Evolutionary conservation across 2,888 invertebrate species (phyloP), one percentile per base, ranked within the genome.

Genomic region (Polydrusus cervinus): DNA sequence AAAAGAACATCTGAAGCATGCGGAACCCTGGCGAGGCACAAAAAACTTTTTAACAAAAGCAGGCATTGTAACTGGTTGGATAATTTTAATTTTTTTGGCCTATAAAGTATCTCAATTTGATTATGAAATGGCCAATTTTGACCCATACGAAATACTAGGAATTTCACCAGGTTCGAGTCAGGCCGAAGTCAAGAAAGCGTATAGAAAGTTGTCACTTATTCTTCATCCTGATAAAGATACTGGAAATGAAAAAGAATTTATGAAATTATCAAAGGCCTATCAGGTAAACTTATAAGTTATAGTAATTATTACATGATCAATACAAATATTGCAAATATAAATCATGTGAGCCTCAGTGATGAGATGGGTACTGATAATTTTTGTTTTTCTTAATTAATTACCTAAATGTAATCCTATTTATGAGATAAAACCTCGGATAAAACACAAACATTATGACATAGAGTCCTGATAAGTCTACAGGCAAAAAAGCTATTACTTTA

Each of bases 181-280:
- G 86, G 90, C 91, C 25, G 97, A 97, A 83, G 97, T 99, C 65
- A 99, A 97, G 87, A 97, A 94, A 87, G 96, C 97, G 11, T 99
- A 99, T 87, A 93, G 97, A 75, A 95, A 96, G 86, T 91, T 98
- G 71, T 98, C 98, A 40, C 90, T 98, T 67, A 93, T 96, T 80
- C 92, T 96, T 82, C 99, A 99, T 93, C 99, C 99, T 53, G 99
- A 99, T 85, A 98, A 97, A 87, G 97, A 97, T 85, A 97, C 96
- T 79, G 99, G 98, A 84, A 95, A 98, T 90, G 96, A 97, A 84
- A 96, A 97, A 86, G 95, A 95, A 76, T 99, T 99, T 86, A 98
- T 99, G 96, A 96, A 93, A 88, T 90, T 99, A 60, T 96, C 98
- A 8, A 99, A 99, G 90, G 93, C 93, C 66, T 93, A 93, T 86